phyloP scores from a whole-genome alignment of 2,113 vertebrate genomes.

The Nyctereutes procyonoides region DNA sequence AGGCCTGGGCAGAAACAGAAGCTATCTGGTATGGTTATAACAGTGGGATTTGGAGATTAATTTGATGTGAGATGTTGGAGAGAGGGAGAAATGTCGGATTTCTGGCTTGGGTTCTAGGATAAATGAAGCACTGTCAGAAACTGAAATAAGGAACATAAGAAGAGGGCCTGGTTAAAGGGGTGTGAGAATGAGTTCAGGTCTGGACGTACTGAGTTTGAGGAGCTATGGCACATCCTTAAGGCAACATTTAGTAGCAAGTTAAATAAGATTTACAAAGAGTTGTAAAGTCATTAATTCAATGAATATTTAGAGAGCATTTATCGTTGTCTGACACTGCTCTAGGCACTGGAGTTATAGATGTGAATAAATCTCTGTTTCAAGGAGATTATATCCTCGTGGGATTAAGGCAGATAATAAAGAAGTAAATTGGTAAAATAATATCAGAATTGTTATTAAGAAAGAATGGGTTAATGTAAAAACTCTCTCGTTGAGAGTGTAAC shows the following conservation, averaged over 20 bases:
- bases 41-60: not conserved
- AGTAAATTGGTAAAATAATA: not conserved
- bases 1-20: not conserved
- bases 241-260: not conserved
- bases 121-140: not conserved
- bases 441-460: slow-evolving; percentile 1
- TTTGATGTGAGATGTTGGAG: not conserved
- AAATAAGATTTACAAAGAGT: not conserved
- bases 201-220: not conserved
- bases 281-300: not conserved
- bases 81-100: not conserved
- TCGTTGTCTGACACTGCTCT: not conserved
- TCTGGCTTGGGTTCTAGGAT: not conserved
- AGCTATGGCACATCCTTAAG: not conserved
- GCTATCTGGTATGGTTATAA: not conserved
- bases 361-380: not conserved
- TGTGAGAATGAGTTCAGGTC: not conserved
- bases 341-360: not conserved
- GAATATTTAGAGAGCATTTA: not conserved
- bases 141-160: not conserved
- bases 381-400: not conserved
- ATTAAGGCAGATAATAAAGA: slow-evolving; percentile 2
- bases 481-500: not conserved
- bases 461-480: not conserved
- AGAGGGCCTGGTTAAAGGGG: not conserved